Evolutionary conservation across 2,113 vertebrate genomes (phyloP).

Genomic region (Aegotheles bennettii): DNA sequence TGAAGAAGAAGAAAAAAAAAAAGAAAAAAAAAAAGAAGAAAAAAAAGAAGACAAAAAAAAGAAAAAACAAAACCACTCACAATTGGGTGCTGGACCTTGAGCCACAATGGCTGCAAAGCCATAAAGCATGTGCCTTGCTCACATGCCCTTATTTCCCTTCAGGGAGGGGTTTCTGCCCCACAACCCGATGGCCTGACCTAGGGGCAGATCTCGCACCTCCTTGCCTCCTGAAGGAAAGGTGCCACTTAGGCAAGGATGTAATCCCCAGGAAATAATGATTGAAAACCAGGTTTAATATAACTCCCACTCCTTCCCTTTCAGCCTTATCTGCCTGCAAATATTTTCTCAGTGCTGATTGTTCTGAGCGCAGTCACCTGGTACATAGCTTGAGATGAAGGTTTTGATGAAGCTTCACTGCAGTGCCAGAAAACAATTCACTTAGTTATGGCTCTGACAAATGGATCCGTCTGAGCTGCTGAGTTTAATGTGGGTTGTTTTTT

Average conservation of each 20-base stretch:
- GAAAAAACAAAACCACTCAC: accelerated
- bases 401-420: background rate
- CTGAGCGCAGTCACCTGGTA: accelerated
- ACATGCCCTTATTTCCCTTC: background rate
- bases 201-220: background rate
- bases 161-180: background rate
- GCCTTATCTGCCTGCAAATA: background rate
- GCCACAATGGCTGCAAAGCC: no score
- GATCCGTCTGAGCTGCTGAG: background rate
- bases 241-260: background rate
- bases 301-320: background rate
- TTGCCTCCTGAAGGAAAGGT: background rate
- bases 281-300: background rate
- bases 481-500: background rate
- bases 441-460: background rate
- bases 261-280: accelerated
- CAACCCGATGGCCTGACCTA: accelerated
- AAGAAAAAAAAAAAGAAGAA: no score
- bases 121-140: accelerated
- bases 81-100: no score
- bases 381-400: background rate
- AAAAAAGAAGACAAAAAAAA: no score
- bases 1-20: accelerated
- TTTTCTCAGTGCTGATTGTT: background rate
- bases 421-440: background rate